Base-by-base conservation (phyloP, 2,113 vertebrate genomes). In the Nymphicus hollandicus region DNA sequence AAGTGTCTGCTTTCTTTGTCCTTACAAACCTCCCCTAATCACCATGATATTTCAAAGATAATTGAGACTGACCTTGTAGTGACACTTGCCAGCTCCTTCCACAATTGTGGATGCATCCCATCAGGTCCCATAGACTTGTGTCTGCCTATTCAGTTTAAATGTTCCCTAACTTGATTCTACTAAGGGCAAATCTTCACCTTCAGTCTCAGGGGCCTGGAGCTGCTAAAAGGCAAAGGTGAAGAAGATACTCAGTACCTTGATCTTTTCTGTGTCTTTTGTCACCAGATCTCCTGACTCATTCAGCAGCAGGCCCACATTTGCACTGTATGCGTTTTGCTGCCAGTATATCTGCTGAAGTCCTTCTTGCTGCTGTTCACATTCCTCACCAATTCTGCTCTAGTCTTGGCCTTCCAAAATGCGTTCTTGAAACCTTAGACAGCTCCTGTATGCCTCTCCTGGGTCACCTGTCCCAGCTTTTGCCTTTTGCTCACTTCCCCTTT, bases 21-120 rank as follows among this genome's bases (percentile, higher is more conserved):
- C 23, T 52, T 22, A 58, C 5, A 85, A 85, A 72, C 7, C 14
- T 81, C 1, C 4, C 11, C 6, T 7, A 50, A 7, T 13, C 29
- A 78, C 43, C 19, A 29, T 5, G 17, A 27, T 3, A 39, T 81
- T 81, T 84, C 33, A 50, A 77, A 89, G 37, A 22, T 6, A 68
- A 47, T 53, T 0, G 0, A 49, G 25, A n/a, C 2, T 47, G 49
- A 50, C 20, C 9, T 43, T 31, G 8, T 53, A 55, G 24, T 55
- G 65, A 43, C 33, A 35, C 7, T 65, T 61, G 4, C 7, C 24
- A 70, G 20, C 12, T 92, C 20, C 4, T 17, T 70, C 2, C 3
- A 9, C 13, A 8, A 2, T 52, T 7, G 2, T 44, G 29, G 23
- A 33, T 55, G 22, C 23, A 43, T 66, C 8, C 4, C 15, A 29